Base-by-base conservation (phyloP, 53 echinoderm and acorn worm species). In the Astropecten irregularis region DNA sequence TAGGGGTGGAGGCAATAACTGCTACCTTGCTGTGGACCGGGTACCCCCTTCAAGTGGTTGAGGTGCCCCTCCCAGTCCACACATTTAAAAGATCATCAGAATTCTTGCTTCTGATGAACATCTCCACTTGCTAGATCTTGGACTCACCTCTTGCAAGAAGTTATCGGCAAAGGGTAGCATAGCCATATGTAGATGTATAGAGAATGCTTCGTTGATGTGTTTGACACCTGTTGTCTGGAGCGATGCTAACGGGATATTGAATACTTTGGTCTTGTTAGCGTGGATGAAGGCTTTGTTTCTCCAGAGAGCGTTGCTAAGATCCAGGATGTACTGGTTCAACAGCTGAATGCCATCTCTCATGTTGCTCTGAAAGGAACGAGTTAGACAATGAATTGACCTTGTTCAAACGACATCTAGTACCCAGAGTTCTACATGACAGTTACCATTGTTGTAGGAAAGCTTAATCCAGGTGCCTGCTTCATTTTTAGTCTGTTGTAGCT, bases 121-220 rank as follows among this genome's bases (percentile, higher is more conserved):
- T n/a, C n/a, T n/a, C n/a, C n/a, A n/a, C n/a, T n/a, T n/a, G n/a
- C n/a, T n/a, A n/a, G n/a, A n/a, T n/a, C n/a, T n/a, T n/a, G n/a
- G n/a, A n/a, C 90, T 79, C 39, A 95, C 95, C 89, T 95, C 91
- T 62, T 81, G 71, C n/a, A 95, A 65, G 47, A 95, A 95, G 51
- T 86, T 81, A 42, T 86, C 59, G 11, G 91, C 83, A 71, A 85
- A 93, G 25, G 91, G 88, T 14, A 93, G 71, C 30, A 88, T 86
- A 6, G 93, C 95, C 61, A 95, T 61, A 49, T 91, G 89, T 18
- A 85, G 81, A 30, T 91, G 89, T 29, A 95, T 79, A 0, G 95
- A 93, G 77, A 95, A 82, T 19, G 77, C 86, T 32, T 88, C 87
- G 38, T 92, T 88, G 33, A 89, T 86, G 48, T 69, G 76, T n/a